Conservation (phyloP, 2,113 vertebrate genomes). For the Murina feae region DNA sequence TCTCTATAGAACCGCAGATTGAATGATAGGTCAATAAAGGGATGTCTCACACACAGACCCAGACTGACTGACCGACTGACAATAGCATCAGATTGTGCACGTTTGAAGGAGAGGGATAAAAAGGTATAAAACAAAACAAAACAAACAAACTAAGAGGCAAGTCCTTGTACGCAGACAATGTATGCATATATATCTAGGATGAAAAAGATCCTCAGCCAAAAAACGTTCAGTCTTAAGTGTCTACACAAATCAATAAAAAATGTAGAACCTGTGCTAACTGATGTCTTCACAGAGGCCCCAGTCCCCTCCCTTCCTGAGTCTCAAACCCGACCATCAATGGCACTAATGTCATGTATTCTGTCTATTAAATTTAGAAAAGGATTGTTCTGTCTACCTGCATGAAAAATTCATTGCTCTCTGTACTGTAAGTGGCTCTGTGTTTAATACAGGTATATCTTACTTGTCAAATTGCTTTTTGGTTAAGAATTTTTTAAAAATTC, state of each 20-base stretch:
- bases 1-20: not conserved
- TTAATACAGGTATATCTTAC: constrained; percentile 60
- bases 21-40: not conserved
- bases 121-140: not conserved
- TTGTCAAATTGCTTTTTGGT: constrained; percentile 69
- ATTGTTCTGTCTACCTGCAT: constrained; percentile 42
- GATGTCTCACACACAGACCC: not conserved
- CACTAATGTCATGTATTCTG: constrained; percentile 44
- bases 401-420: constrained; percentile 64
- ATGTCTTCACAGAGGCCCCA: not conserved
- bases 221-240: constrained; percentile 36
- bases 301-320: not conserved
- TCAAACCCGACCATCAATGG: not conserved
- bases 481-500: constrained; percentile 62
- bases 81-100: not conserved
- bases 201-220: not conserved
- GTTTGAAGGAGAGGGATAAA: not conserved
- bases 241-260: constrained; percentile 55
- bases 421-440: constrained; percentile 57
- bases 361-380: constrained; percentile 68
- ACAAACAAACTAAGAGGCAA: not conserved
- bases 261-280: constrained; percentile 35
- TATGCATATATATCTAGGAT: constrained; percentile 1
- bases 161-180: not conserved
- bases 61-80: not conserved